Base-by-base conservation (phyloP, 2,797 vertebrate genomes). In the Enteromius viviparus region DNA sequence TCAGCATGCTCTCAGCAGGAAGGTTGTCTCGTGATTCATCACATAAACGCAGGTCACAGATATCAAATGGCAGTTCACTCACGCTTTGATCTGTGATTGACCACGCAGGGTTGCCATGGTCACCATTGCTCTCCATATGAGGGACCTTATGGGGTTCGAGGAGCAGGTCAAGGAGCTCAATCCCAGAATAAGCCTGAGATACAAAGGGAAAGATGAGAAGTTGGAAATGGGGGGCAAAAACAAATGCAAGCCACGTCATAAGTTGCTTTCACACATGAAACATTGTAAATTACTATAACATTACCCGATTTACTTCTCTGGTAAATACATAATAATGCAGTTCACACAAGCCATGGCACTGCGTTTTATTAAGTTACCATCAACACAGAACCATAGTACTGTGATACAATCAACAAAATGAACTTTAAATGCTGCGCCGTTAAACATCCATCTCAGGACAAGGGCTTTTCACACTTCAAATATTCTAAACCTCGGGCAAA, bases 141-240 rank as follows among this genome's bases (percentile, higher is more conserved):
- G 66, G 40, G 71, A 32, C 42, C 10, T 34, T 80, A 60, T 81
- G 76, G 34, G 83, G 80, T 51, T 84, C 81, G 8, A 87, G 70
- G n/a, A 89, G 76, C 32, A 89, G 79, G 79, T 89, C 87, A 60
- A 89, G 75, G 70, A 87, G 76, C 65, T 87, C 86, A 55, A 82
- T 68, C 32, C 81, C 85, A 7, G 64, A 37, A 53, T 37, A 84
- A 68, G 42, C 72, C 88, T 87, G 82, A 75, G n/a, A 70, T n/a
- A 51, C 11, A 51, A 29, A 80, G 7, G 7, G 21, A 45, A 71
- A 14, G 64, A 32, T n/a, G 17, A 66, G 58, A 29, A 66, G n/a
- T 21, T 49, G 23, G 11, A 40, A 42, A 42, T 0, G 3, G 32
- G 47, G 37, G 58, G 21, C 14, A 45, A 62, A 42, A 76, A 42